These are phyloP conservation scores for Poeciliopsis paucimaculata DNA, from an alignment of 2,797 vertebrate species.

Conservation along the genomic window DNA sequence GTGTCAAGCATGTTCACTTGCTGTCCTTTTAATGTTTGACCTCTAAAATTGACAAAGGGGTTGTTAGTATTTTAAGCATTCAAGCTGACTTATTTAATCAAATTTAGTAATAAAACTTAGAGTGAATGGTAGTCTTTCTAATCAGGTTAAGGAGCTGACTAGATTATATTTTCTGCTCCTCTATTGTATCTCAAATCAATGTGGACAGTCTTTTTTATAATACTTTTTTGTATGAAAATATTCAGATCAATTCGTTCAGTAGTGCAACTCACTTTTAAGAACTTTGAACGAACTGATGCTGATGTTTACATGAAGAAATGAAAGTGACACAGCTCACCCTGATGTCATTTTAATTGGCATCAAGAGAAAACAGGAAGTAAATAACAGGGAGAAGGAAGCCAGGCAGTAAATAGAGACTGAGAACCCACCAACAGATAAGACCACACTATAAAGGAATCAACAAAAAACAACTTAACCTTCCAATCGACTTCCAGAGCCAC, in stretches of 20 bases:
- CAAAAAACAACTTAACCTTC: neutral
- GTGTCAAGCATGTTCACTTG: neutral
- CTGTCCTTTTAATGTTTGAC: neutral
- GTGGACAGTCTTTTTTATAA: neutral
- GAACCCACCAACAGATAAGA: no score
- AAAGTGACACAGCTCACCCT: neutral
- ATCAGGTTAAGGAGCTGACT: neutral
- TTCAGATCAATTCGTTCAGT: neutral
- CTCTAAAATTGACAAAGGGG: neutral
- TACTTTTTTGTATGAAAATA: neutral
- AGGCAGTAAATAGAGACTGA: neutral
- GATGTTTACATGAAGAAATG: neutral
- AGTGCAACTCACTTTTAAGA: neutral
- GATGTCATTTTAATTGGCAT: neutral
- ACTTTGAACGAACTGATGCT: neutral
- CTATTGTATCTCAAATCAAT: neutral
- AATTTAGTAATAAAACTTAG: neutral
- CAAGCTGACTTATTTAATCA: neutral
- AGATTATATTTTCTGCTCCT: neutral
- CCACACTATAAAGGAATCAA: neutral
- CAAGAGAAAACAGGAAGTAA: neutral
- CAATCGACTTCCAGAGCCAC: neutral
- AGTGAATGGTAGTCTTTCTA: conserved; percentile 4
- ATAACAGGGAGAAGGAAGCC: neutral
- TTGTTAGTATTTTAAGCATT: neutral